Base-by-base conservation (phyloP, 2,797 vertebrate genomes). In the Xyrichtys novacula region DNA sequence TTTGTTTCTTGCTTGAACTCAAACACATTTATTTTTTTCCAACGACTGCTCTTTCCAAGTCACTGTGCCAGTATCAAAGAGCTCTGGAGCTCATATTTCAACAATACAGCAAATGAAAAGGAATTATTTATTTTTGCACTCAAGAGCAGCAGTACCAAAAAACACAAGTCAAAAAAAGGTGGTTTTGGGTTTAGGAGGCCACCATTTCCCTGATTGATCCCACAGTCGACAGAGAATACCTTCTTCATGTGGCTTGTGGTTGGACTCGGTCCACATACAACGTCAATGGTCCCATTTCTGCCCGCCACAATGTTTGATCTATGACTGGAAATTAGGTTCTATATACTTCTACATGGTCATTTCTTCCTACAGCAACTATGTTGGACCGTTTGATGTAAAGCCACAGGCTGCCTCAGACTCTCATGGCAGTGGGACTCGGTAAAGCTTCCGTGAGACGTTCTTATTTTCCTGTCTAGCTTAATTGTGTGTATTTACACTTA, bases 51-150 rank as follows among this genome's bases (percentile, higher is more conserved):
- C n/a, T 77, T 31, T 47, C 31, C 43, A 15, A 40, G 59, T 39
- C 26, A 56, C 25, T 47, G 23, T 23, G 22, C 44, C 42, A 58
- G 56, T 34, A 49, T 40, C 19, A 20, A 26, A 39, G n/a, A 46
- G 49, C 23, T 31, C 16, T 3, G 8, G 5, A 34, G 23, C 40
- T 60, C 14, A 19, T 2, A 59, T 67, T 62, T 77, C 49, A 68
- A 42, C 40, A 63, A 47, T 60, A 34, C 16, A 22, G 32, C 12
- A 61, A 67, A 57, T 65, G 40, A 70, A 66, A 64, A 53, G 19
- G 25, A 25, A 66, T 66, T 61, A 17, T 65, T 82, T 78, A 55
- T 67, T 63, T 75, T 61, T 65, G 6, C 50, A n/a, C 46, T 56
- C 11, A 22, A 23, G 42, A 23, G 28, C 10, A 5, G 58, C 69